Percentiles rank a stretch among this genome's conserved stretches.
Evolutionary conservation across 2,888 invertebrate genomes (phyloP).

Genomic region (Heliothis peltigera): DNA sequence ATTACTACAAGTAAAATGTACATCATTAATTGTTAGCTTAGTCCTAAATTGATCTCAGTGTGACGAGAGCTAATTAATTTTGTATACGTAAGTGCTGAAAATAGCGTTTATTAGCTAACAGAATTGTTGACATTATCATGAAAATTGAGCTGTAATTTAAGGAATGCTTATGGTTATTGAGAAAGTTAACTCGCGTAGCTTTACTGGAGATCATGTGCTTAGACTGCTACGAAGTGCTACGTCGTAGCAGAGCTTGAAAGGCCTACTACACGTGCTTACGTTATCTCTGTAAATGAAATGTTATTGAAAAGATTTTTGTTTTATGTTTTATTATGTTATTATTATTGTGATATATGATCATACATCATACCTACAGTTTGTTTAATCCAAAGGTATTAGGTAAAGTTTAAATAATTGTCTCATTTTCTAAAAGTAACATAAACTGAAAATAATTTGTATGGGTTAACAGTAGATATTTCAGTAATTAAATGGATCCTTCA

Average conservation of each 20-base stretch:
- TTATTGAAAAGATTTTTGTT: not conserved
- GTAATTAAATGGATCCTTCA: too few species aligned
- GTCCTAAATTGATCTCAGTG: conserved; percentile 53
- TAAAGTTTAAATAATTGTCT: too few species aligned
- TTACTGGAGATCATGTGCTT: conserved; percentile 16
- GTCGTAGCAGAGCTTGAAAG: conserved; percentile 51
- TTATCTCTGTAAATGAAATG: not conserved
- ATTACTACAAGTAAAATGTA: conserved; percentile 73
- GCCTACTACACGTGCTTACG: conserved; percentile 21
- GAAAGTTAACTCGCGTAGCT: conserved; percentile 23
- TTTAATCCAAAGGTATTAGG: too few species aligned
- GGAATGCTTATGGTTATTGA: conserved; percentile 3
- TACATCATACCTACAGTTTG: too few species aligned
- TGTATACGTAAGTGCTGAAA: conserved; percentile 34
- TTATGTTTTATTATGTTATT: too few species aligned
- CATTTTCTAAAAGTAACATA: too few species aligned
- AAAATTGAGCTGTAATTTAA: conserved; percentile 17
- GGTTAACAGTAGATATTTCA: too few species aligned
- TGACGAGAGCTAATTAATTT: conserved; percentile 53
- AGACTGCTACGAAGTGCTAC: conserved; percentile 63
- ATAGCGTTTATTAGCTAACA: conserved; percentile 26
- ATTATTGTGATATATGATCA: too few species aligned
- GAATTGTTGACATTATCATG: conserved; percentile 30
- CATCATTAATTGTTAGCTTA: conserved; percentile 63
- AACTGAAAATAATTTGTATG: too few species aligned